Base-by-base conservation (phyloP, 35 echinoderm and acorn worm genomes). In the Eucidaris tribuloides region DNA sequence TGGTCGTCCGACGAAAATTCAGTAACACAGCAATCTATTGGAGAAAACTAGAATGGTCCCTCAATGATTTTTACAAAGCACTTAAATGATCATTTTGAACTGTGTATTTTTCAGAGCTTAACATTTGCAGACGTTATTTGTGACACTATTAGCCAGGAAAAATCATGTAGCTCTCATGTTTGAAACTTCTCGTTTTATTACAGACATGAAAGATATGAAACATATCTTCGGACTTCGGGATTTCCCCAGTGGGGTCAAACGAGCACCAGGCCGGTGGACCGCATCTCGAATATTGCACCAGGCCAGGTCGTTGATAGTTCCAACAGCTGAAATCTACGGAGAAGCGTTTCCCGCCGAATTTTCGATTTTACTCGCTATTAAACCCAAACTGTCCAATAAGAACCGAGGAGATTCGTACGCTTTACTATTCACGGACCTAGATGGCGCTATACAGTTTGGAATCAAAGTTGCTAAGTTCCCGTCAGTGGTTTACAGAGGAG, bases 361-460 rank as follows among this genome's bases (percentile, higher is more conserved):
- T 79, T 87, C 90, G 36, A 54, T 92, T 24, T 79, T 92, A 29
- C 65, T 92, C 17, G 46, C 52, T 17, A 30, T 92, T 42, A 92
- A 78, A 63, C 83, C 90, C 0, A 64, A 54, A 46, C 50, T 38
- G 24, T 27, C 65, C 20, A 9, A 20, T 11, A 65, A 55, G 44
- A 44, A 46, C 35, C 43, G 80, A 24, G 84, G 81, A 19, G 54
- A 81, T 34, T 63, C 84, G 2, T 87, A 87, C 42, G 48, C 84
- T 15, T n/a, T 92, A 65, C 46, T 87, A 14, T 81, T 92, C 35
- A 79, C 62, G 3, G 84, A 65, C 39, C 28, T 63, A 14, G 71
- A 77, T 45, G 62, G 79, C 19, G 54, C 38, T 15, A 50, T 92
- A 28, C 46, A 87, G 38, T 41, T 92, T 6, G 90, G 84, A 9